phyloP scores from a whole-genome alignment of 2,888 invertebrate species.

The Apeira syringaria region DNA sequence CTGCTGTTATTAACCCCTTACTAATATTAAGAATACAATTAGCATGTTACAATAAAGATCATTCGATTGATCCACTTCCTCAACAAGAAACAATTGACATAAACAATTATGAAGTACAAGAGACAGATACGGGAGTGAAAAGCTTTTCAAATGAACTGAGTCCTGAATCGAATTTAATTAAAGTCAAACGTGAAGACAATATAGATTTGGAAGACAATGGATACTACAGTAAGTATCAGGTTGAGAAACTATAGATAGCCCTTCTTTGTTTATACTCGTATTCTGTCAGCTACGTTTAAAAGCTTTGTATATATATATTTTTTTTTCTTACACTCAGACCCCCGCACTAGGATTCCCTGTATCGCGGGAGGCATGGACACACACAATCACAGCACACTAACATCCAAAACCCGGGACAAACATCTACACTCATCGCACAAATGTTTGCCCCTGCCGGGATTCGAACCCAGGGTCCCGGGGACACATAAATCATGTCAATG shows the following conservation, averaged over 20 bases:
- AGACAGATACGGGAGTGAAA: slow-evolving; percentile 34
- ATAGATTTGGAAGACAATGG: slow-evolving; percentile 36
- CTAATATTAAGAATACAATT: slow-evolving; percentile 66
- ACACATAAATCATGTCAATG: no score
- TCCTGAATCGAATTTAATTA: slow-evolving; percentile 43
- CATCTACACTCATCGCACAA: no score
- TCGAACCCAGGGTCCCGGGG: no score
- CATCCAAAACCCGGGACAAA: no score
- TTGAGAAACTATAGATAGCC: background rate
- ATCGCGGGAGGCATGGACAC: no score
- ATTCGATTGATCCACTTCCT: slow-evolving; percentile 32
- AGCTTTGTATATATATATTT: no score
- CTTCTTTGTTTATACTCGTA: no score
- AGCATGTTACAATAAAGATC: slow-evolving; percentile 52
- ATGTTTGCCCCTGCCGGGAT: no score
- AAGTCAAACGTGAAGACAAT: slow-evolving; percentile 55
- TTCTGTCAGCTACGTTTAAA: no score
- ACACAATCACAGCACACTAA: no score
- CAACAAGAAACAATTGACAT: slow-evolving; percentile 35
- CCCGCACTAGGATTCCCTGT: no score
- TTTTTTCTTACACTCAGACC: no score
- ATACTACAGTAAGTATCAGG: slow-evolving; percentile 35
- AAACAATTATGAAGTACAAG: slow-evolving; percentile 37
- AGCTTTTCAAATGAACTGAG: slow-evolving; percentile 38
- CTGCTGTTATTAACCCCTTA: slow-evolving; percentile 55